Conservation (phyloP, 1,140 invertebrate genomes). For the Maconellicoccus hirsutus region DNA sequence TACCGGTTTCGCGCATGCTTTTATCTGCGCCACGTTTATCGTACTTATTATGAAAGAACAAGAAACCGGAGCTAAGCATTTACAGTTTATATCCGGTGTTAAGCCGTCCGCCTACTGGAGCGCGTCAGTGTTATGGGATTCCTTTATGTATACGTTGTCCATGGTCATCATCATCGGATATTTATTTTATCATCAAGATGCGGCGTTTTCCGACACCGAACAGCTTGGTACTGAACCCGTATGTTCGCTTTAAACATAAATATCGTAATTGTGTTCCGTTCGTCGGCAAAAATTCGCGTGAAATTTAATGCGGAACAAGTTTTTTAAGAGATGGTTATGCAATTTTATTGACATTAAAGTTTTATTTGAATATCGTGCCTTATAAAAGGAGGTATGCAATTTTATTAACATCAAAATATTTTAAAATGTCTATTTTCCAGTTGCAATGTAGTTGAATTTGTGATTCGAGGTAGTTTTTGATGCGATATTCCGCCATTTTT, state of each 20-base stretch:
- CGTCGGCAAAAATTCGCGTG: neutral
- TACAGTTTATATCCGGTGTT: slow-evolving; percentile 64
- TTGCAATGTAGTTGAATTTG: no score
- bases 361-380: no score
- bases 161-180: slow-evolving; percentile 40
- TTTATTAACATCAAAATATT: no score
- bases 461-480: no score
- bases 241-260: slow-evolving; percentile 11
- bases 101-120: slow-evolving; percentile 57
- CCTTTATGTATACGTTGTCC: slow-evolving; percentile 47
- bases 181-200: slow-evolving; percentile 45
- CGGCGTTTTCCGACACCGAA: slow-evolving; percentile 38
- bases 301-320: neutral
- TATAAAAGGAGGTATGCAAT: no score
- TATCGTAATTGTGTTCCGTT: neutral
- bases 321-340: neutral
- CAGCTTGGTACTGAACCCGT: slow-evolving; percentile 38
- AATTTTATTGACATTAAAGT: no score
- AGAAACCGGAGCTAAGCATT: slow-evolving; percentile 46
- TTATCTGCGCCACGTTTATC: slow-evolving; percentile 62
- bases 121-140: slow-evolving; percentile 58
- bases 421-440: no score
- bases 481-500: no score
- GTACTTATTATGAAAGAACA: slow-evolving; percentile 54
- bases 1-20: slow-evolving; percentile 51